Conservation (phyloP, 2,113 vertebrate species). For the Sceloporus undulatus region DNA sequence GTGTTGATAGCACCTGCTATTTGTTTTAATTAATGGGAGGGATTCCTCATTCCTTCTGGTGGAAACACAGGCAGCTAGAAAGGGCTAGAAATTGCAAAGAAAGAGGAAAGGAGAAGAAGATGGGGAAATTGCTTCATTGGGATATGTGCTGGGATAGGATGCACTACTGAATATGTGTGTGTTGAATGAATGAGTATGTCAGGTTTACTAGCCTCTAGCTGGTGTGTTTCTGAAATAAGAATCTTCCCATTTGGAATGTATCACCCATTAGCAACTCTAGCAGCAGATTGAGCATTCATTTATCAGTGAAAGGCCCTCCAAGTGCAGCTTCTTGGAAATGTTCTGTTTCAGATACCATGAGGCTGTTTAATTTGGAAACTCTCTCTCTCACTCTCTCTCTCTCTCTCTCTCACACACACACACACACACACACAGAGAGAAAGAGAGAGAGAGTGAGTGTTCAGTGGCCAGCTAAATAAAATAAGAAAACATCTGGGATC, state of each 20-base stretch:
- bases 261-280: background rate
- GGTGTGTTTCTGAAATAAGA: background rate
- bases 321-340: conserved; percentile 41
- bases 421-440: background rate
- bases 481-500: background rate
- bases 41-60: too few species aligned
- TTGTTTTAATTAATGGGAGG: background rate
- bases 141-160: background rate
- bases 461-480: conserved; percentile 23
- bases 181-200: background rate
- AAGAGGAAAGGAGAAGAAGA: conserved; percentile 22
- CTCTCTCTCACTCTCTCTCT: too few species aligned
- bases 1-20: background rate
- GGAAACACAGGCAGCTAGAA: background rate
- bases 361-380: conserved; percentile 51
- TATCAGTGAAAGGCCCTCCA: conserved; percentile 60
- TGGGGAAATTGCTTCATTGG: conserved; percentile 51
- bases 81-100: conserved; percentile 32
- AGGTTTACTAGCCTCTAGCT: conserved; percentile 6
- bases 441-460: conserved; percentile 32
- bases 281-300: conserved; percentile 23
- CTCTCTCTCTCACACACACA: too few species aligned
- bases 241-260: conserved; percentile 32
- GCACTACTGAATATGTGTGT: conserved; percentile 24
- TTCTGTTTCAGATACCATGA: conserved; percentile 51